Percentiles rank a stretch among this genome's conserved stretches.
Conservation (phyloP, 1,140 invertebrate genomes). For the Stenopsyche tienmushanensis region DNA sequence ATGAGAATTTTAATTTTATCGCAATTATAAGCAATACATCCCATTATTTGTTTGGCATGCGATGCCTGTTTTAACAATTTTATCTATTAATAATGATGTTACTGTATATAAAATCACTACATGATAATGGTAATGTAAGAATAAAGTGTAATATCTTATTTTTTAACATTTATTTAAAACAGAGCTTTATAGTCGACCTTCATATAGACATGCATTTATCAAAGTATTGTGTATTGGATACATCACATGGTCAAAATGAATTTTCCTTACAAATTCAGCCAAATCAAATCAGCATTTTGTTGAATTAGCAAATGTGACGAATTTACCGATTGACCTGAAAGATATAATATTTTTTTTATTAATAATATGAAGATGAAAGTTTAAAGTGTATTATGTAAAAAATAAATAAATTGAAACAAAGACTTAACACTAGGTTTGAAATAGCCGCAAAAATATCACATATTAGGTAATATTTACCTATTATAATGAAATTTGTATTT, state of each 20-base stretch:
- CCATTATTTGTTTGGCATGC: conserved; percentile 27
- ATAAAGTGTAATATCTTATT: conserved; percentile 41
- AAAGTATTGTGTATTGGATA: not conserved
- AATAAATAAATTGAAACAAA: conserved; percentile 37
- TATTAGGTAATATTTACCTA: conserved; percentile 57
- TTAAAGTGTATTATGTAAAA: not conserved
- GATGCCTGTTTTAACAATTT: conserved; percentile 30
- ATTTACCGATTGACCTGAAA: not conserved
- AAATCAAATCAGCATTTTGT: too few relatives aligned
- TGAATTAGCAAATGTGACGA: not conserved
- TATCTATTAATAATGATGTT: conserved; percentile 30
- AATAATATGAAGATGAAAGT: not conserved
- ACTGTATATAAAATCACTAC: conserved; percentile 37
- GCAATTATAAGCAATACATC: conserved; percentile 31
- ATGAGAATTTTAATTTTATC: conserved; percentile 29
- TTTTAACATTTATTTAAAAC: conserved; percentile 35
- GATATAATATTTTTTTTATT: conserved; percentile 9
- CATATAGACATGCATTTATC: not conserved
- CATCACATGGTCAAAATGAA: not conserved
- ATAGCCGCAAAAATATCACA: conserved; percentile 40
- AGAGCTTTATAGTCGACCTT: conserved; percentile 31
- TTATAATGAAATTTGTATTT: conserved; percentile 53
- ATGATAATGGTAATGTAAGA: conserved; percentile 35
- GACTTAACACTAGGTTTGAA: conserved; percentile 39
- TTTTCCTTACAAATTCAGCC: too few relatives aligned